Conservation (phyloP, 64 coral and sea anemone genomes). For the Porites lutea region DNA sequence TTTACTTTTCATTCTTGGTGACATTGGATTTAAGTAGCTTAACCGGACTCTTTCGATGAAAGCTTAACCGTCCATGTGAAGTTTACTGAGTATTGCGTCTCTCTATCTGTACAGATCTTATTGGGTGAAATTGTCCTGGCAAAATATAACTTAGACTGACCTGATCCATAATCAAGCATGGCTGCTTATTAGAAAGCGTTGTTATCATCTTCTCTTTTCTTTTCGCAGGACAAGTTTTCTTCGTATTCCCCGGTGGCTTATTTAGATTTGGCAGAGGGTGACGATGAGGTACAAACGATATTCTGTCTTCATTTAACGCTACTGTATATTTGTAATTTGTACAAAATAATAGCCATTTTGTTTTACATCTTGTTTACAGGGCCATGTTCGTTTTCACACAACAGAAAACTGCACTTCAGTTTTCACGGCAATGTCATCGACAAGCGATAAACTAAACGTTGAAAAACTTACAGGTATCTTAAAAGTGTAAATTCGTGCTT, state of each 20-base stretch:
- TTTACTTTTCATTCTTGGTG: too few species aligned
- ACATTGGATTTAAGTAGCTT: too few species aligned
- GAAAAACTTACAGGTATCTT: slow-evolving; percentile 56
- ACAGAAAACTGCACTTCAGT: slow-evolving; percentile 77
- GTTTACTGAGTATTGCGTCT: too few species aligned
- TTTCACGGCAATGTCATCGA: slow-evolving; percentile 46
- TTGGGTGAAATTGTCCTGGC: not conserved
- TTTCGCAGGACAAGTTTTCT: slow-evolving; percentile 70
- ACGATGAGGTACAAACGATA: slow-evolving; percentile 38
- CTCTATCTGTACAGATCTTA: too few species aligned
- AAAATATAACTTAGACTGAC: not conserved
- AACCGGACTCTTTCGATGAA: too few species aligned
- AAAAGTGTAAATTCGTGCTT: not conserved
- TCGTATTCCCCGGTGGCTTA: slow-evolving; percentile 76
- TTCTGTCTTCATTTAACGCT: not conserved
- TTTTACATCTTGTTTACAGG: slow-evolving; percentile 52
- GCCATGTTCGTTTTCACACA: slow-evolving; percentile 92
- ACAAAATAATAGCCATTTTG: not conserved
- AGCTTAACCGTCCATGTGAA: too few species aligned
- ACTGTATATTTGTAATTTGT: not conserved
- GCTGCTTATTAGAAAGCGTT: not conserved
- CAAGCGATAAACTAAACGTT: slow-evolving; percentile 49
- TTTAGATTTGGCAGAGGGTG: slow-evolving; percentile 74
- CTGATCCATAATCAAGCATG: not conserved
- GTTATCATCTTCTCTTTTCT: not conserved